Conservation (phyloP, 2,113 vertebrate species). For the Mola mola region DNA sequence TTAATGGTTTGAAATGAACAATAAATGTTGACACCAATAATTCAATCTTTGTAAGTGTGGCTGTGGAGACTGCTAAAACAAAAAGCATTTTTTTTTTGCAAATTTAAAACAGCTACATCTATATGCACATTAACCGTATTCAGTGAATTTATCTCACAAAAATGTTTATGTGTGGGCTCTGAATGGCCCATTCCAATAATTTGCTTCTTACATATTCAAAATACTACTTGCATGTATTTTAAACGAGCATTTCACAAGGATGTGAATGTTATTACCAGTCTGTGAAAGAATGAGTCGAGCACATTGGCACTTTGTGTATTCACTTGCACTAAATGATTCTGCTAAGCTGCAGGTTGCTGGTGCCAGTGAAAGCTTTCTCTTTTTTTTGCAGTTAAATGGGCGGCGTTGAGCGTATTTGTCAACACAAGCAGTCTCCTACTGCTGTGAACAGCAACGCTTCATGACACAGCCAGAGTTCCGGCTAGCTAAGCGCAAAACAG, state of each 20-base stretch:
- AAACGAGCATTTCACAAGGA: neutral
- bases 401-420: slow-evolving; percentile 68
- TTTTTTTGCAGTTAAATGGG: slow-evolving; percentile 38
- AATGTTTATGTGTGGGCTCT: no score
- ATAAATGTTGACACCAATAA: no score
- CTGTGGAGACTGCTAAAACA: no score
- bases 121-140: no score
- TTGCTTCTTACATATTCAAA: no score
- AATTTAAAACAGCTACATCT: no score
- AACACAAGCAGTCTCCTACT: slow-evolving; percentile 59
- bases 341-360: neutral
- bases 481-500: slow-evolving; percentile 60
- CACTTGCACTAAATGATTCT: slow-evolving; percentile 13
- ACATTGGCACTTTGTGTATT: slow-evolving; percentile 7
- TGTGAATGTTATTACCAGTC: neutral
- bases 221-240: no score
- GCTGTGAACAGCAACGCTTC: slow-evolving; percentile 60
- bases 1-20: no score
- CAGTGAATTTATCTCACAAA: no score
- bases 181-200: no score
- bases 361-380: slow-evolving; percentile 37
- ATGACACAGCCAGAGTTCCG: slow-evolving; percentile 56
- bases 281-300: neutral
- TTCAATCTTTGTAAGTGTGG: no score
- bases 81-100: no score